Conservation (phyloP, 2,113 vertebrate species). For the Hyperopisus bebe region DNA sequence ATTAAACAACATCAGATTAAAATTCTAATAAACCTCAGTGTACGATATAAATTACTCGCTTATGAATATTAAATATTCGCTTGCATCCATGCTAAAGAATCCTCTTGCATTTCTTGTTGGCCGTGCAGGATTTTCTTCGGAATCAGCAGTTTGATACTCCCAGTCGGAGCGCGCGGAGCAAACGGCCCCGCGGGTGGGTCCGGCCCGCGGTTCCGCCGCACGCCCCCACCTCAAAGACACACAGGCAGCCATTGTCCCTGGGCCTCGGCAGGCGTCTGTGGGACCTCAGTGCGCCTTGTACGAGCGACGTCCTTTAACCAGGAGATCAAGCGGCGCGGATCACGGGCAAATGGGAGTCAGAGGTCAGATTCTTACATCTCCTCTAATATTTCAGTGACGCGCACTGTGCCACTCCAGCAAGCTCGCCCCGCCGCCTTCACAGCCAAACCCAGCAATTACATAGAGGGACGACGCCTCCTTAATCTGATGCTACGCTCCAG, state of each 20-base stretch:
- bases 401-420: conserved; percentile 5
- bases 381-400: conserved; percentile 20
- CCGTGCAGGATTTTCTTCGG: conserved; percentile 1
- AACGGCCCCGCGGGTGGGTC: neutral
- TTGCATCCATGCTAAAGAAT: neutral
- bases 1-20: conserved; percentile 5
- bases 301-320: conserved; percentile 11
- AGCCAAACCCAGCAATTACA: conserved; percentile 17
- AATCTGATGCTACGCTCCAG: neutral
- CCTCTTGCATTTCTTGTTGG: neutral
- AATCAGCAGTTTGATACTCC: conserved; percentile 22
- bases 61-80: conserved; percentile 22
- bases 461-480: neutral
- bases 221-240: neutral
- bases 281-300: neutral
- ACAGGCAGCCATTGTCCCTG: conserved; percentile 14
- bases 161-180: neutral
- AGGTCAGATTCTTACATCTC: conserved; percentile 29
- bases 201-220: neutral
- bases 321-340: conserved; percentile 12
- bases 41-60: neutral
- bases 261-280: neutral
- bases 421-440: neutral
- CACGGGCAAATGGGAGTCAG: conserved; percentile 20
- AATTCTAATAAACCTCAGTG: conserved; percentile 10